Percentiles rank a stretch among this genome's conserved stretches.
These are phyloP conservation scores for Epinephelus lanceolatus DNA, from an alignment of 2,113 vertebrate species.

Conservation along the genomic window DNA sequence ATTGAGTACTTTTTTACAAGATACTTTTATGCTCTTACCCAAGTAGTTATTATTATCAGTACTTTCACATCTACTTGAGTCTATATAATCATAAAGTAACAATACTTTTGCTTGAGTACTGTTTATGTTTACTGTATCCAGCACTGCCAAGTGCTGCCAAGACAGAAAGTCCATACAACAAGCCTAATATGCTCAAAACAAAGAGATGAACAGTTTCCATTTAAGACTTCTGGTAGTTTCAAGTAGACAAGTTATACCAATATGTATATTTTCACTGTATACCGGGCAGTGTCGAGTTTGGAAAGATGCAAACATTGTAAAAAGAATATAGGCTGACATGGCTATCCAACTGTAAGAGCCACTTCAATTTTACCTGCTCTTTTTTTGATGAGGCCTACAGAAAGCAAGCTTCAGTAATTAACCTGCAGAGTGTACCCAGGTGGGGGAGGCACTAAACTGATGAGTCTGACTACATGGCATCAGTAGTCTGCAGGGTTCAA, in stretches of 20 bases:
- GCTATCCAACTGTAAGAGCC: slow-evolving; percentile 26
- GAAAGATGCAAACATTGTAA: slow-evolving; percentile 17
- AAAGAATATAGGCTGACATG: neutral
- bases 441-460: slow-evolving; percentile 50
- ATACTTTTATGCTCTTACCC: too few species aligned
- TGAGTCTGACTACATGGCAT: slow-evolving; percentile 33
- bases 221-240: neutral
- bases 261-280: neutral
- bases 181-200: neutral
- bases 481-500: slow-evolving; percentile 62
- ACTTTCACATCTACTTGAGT: too few species aligned
- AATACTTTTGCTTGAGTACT: too few species aligned
- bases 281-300: neutral
- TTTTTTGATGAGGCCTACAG: slow-evolving; percentile 52
- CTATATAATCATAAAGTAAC: too few species aligned
- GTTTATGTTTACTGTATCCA: too few species aligned
- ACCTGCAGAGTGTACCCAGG: slow-evolving; percentile 45
- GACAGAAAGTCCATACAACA: neutral
- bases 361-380: slow-evolving; percentile 44
- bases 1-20: too few species aligned
- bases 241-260: neutral
- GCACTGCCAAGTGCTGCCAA: too few species aligned
- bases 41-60: too few species aligned
- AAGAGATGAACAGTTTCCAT: neutral
- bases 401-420: slow-evolving; percentile 57